Conservation (phyloP, 2,797 vertebrate species). For the Schizopygopsis pylzovi region DNA sequence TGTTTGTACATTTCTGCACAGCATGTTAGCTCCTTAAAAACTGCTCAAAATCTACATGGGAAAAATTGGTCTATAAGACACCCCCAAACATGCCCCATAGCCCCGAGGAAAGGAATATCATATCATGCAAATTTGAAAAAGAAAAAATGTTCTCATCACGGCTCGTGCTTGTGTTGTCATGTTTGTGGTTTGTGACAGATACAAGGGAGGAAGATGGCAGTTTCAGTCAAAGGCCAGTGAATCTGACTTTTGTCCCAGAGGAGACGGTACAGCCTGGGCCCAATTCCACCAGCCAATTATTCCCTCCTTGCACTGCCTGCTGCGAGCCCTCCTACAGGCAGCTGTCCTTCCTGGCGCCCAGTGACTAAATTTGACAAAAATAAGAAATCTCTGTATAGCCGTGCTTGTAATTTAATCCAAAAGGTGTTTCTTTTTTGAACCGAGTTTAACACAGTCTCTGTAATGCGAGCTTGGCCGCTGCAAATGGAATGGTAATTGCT, state of each 20-base stretch:
- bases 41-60: slow-evolving; percentile 12
- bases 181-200: slow-evolving; percentile 55
- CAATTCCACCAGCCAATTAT: slow-evolving; percentile 61
- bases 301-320: slow-evolving; percentile 52
- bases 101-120: neutral
- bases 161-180: slow-evolving; percentile 43
- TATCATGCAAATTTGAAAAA: slow-evolving; percentile 28
- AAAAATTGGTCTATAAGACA: neutral
- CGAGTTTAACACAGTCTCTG: slow-evolving; percentile 60
- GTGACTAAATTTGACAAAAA: slow-evolving; percentile 64
- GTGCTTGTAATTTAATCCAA: slow-evolving; percentile 66
- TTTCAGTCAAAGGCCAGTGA: slow-evolving; percentile 59
- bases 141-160: neutral
- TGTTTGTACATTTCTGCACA: slow-evolving; percentile 5
- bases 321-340: slow-evolving; percentile 62
- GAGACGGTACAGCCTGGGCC: slow-evolving; percentile 55
- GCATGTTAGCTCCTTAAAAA: slow-evolving; percentile 14
- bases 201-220: slow-evolving; percentile 52
- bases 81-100: neutral
- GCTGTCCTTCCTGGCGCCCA: slow-evolving; percentile 62
- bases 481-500: slow-evolving; percentile 61
- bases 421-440: slow-evolving; percentile 61
- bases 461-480: slow-evolving; percentile 60
- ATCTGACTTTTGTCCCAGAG: slow-evolving; percentile 57
- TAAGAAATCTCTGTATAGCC: slow-evolving; percentile 65